Percentiles rank a stretch among this genome's conserved stretches.
Conservation (phyloP, 37 sponge, comb jelly and placozoan species). For the Halisarca cf. caerulea region DNA sequence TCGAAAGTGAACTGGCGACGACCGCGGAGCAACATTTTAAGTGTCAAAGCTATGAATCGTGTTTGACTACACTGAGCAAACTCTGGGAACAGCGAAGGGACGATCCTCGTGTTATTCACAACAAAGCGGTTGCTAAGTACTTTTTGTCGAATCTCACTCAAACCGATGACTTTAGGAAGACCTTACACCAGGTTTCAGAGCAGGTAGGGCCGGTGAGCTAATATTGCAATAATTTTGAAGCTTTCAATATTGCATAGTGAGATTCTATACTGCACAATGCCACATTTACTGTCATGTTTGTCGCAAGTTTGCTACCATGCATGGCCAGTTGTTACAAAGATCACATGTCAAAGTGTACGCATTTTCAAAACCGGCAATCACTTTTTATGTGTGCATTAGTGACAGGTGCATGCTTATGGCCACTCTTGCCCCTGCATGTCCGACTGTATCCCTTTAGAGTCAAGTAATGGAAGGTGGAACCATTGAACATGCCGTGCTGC, state of each 20-base stretch:
- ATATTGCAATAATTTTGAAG: too few relatives aligned
- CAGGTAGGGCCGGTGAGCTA: slow-evolving; percentile 70
- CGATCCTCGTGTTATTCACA: slow-evolving; percentile 80
- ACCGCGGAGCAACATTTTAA: not conserved
- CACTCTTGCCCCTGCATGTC: not conserved
- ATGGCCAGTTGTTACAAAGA: too few relatives aligned
- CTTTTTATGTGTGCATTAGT: not conserved
- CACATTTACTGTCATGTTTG: too few relatives aligned
- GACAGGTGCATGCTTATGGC: not conserved
- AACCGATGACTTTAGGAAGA: slow-evolving; percentile 85
- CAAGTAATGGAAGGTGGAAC: slow-evolving; percentile 55
- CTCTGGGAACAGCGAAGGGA: slow-evolving; percentile 64
- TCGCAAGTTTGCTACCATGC: too few relatives aligned
- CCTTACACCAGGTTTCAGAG: slow-evolving; percentile 51
- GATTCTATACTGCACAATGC: too few relatives aligned
- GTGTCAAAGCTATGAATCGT: slow-evolving; percentile 69
- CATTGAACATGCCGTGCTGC: slow-evolving; percentile 79
- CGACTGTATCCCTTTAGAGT: slow-evolving; percentile 31
- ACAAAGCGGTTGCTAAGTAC: slow-evolving; percentile 83
- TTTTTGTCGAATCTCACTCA: slow-evolving; percentile 80
- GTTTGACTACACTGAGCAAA: slow-evolving; percentile 74
- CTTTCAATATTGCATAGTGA: too few relatives aligned
- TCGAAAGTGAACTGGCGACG: slow-evolving; percentile 4
- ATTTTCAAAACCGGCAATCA: too few relatives aligned
- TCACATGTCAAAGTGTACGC: too few relatives aligned